These are phyloP conservation scores for Athalia circularis DNA, from an alignment of 2,888 invertebrate species.

Conservation along the genomic window DNA sequence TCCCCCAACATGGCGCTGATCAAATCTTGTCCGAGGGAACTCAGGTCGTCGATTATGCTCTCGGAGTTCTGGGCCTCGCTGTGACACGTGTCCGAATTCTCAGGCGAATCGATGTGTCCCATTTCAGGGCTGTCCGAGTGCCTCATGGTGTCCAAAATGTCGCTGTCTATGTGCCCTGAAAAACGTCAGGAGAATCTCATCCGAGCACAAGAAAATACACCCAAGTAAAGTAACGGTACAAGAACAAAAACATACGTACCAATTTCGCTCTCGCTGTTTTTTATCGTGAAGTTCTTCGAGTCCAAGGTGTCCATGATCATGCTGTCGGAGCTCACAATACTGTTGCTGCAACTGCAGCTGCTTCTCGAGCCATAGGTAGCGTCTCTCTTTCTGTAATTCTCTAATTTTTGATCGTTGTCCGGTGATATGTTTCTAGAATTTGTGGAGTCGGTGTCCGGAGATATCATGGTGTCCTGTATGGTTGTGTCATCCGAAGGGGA, in stretches of 20 bases:
- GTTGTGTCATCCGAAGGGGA: slow-evolving; percentile 69
- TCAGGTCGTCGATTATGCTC: slow-evolving; percentile 86
- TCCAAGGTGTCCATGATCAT: slow-evolving; percentile 66
- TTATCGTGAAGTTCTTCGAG: slow-evolving; percentile 62
- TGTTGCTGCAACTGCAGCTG: slow-evolving; percentile 67
- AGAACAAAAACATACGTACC: slow-evolving; percentile 57
- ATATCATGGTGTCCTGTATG: slow-evolving; percentile 67
- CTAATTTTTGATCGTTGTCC: slow-evolving; percentile 44
- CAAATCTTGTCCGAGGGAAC: slow-evolving; percentile 82
- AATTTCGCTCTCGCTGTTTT: slow-evolving; percentile 70
- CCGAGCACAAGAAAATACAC: background rate
- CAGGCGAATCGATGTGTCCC: slow-evolving; percentile 89
- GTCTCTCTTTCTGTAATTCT: slow-evolving; percentile 47
- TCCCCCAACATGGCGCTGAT: slow-evolving; percentile 82
- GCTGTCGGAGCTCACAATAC: slow-evolving; percentile 68
- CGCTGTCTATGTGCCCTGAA: slow-evolving; percentile 69
- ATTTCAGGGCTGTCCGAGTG: slow-evolving; percentile 74
- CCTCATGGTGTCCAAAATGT: slow-evolving; percentile 68
- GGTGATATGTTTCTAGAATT: slow-evolving; percentile 61
- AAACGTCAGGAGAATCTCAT: slow-evolving; percentile 58
- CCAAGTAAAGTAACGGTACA: background rate
- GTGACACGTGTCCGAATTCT: slow-evolving; percentile 83
- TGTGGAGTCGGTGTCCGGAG: slow-evolving; percentile 68
- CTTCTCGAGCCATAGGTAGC: slow-evolving; percentile 51
- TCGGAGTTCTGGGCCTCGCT: slow-evolving; percentile 87